Percentiles rank a stretch among this genome's conserved stretches.
Evolutionary conservation across 1,140 invertebrate genomes (phyloP).

Genomic region (Ceratoteleas bidentatus): DNA sequence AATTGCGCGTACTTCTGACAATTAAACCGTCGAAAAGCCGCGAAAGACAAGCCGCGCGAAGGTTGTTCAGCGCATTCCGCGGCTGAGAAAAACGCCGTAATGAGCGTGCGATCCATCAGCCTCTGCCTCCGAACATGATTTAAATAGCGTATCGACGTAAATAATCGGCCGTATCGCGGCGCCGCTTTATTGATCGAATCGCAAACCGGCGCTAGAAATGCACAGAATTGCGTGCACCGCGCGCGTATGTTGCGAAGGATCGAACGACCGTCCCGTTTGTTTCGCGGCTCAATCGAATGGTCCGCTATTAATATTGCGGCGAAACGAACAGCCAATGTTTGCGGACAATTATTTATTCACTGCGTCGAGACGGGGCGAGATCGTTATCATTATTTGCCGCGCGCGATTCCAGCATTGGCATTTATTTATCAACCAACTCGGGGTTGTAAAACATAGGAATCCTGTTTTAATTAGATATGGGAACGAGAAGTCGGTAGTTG

Average conservation of each 20-base stretch:
- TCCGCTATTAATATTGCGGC: not conserved
- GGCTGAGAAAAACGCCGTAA: conserved; percentile 22
- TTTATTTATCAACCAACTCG: too few relatives aligned
- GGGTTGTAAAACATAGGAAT: too few relatives aligned
- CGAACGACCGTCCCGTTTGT: too few relatives aligned
- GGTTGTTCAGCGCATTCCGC: conserved; percentile 25
- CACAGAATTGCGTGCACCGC: conserved; percentile 30
- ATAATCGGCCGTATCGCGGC: conserved; percentile 42
- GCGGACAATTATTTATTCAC: too few relatives aligned
- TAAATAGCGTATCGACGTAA: conserved; percentile 44
- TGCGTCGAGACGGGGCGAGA: too few relatives aligned
- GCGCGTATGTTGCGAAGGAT: not conserved
- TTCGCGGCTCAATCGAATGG: not conserved
- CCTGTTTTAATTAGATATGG: too few relatives aligned
- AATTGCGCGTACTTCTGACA: too few relatives aligned
- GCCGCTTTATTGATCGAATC: conserved; percentile 43
- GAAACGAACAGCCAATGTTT: not conserved
- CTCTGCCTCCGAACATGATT: conserved; percentile 19
- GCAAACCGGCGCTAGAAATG: conserved; percentile 12
- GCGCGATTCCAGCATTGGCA: too few relatives aligned
- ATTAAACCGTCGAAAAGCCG: too few relatives aligned
- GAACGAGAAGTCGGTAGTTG: too few relatives aligned
- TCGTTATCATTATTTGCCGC: too few relatives aligned
- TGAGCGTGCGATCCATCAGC: conserved; percentile 43
- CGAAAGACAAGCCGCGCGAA: too few relatives aligned